These are phyloP conservation scores for Noctua pronuba DNA, from an alignment of 2,888 invertebrate genomes.

Conservation along the genomic window DNA sequence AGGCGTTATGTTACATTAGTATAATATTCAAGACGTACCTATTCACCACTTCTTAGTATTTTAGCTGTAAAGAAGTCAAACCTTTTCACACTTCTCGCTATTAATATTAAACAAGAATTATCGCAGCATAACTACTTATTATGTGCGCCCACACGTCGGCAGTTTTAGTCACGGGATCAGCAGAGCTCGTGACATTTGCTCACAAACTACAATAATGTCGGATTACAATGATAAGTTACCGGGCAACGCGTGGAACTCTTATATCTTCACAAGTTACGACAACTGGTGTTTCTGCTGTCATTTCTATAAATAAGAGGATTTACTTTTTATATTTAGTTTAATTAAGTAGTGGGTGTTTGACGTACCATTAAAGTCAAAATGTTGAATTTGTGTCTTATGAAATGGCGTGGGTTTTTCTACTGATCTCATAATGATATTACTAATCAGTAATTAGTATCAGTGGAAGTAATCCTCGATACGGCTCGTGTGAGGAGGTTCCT, in stretches of 20 bases:
- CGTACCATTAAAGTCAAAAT: too few relatives aligned
- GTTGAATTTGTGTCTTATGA: too few relatives aligned
- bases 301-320: neutral
- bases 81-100: neutral
- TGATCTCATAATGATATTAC: too few relatives aligned
- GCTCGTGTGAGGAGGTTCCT: too few relatives aligned
- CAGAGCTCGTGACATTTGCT: slow-evolving; percentile 30
- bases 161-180: slow-evolving; percentile 50
- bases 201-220: slow-evolving; percentile 46
- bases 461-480: too few relatives aligned
- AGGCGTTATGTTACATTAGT: neutral
- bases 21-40: too few relatives aligned
- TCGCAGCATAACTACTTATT: slow-evolving; percentile 17
- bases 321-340: too few relatives aligned
- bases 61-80: neutral
- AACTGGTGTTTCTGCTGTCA: neutral
- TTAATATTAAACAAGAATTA: slow-evolving; percentile 17
- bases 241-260: neutral
- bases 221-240: slow-evolving; percentile 48
- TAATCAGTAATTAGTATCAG: too few relatives aligned
- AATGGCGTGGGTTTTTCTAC: too few relatives aligned
- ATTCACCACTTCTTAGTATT: neutral
- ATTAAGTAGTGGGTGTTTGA: too few relatives aligned
- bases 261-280: slow-evolving; percentile 10
- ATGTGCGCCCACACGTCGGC: slow-evolving; percentile 11